phyloP scores from a whole-genome alignment of 1,140 invertebrate genomes.

The Ephestia elutella region DNA sequence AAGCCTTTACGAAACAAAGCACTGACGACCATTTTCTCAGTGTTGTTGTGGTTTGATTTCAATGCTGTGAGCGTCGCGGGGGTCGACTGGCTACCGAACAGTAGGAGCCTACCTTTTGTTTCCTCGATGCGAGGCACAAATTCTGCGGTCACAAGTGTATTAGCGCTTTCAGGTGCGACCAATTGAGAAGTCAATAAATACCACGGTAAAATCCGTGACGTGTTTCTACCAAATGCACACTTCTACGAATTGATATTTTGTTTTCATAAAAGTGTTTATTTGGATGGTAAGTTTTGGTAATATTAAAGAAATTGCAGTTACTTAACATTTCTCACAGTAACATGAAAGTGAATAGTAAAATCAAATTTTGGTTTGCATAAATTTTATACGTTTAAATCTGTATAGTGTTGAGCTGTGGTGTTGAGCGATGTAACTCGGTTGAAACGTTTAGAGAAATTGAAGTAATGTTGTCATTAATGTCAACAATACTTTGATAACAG shows the following conservation, averaged over 20 bases:
- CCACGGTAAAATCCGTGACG: neutral
- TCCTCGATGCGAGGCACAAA: neutral
- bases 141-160: neutral
- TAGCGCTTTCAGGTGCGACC: neutral
- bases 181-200: constrained; percentile 1
- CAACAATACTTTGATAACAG: too few species aligned
- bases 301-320: neutral
- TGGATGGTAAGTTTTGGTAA: neutral
- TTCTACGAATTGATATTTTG: neutral
- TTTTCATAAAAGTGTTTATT: neutral
- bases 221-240: neutral
- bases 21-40: neutral
- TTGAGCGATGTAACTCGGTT: too few species aligned
- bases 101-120: neutral
- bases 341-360: too few species aligned
- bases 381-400: too few species aligned
- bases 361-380: too few species aligned
- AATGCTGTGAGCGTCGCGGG: neutral
- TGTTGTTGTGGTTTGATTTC: constrained; percentile 1
- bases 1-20: neutral
- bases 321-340: too few species aligned
- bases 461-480: too few species aligned
- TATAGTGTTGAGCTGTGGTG: too few species aligned
- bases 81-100: neutral
- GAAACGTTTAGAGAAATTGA: too few species aligned